Percentiles rank a stretch among this genome's conserved stretches.
These are phyloP conservation scores for Gasteruption jaculator DNA, from an alignment of 2,888 invertebrate genomes.

Conservation along the genomic window DNA sequence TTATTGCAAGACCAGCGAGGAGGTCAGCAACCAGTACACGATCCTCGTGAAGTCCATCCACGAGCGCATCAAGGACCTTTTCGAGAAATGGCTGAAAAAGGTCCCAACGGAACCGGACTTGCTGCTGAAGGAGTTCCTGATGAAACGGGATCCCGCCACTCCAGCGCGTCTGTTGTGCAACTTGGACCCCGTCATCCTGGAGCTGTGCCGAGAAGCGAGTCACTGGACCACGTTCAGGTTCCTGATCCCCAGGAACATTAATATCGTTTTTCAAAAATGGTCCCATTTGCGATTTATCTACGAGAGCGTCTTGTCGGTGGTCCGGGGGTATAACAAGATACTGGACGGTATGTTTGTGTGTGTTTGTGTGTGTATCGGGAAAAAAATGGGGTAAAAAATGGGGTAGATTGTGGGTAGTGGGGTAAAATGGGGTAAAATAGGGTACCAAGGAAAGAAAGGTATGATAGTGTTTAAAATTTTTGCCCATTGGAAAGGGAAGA, in stretches of 20 bases:
- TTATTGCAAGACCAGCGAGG: constrained; percentile 67
- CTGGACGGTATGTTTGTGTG: constrained; percentile 50
- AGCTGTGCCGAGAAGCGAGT: constrained; percentile 67
- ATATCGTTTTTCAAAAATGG: constrained; percentile 61
- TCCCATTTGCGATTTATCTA: constrained; percentile 61
- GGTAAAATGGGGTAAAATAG: too few relatives aligned
- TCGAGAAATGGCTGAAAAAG: constrained; percentile 58
- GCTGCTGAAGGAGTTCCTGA: constrained; percentile 66
- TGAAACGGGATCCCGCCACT: constrained; percentile 61
- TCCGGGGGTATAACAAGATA: constrained; percentile 74
- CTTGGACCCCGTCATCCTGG: constrained; percentile 68
- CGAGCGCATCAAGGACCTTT: constrained; percentile 55
- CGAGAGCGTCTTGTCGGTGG: constrained; percentile 68
- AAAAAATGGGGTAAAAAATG: too few relatives aligned
- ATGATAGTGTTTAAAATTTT: too few relatives aligned
- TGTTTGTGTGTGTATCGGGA: too few relatives aligned
- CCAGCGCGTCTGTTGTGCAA: constrained; percentile 67
- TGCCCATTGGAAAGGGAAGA: too few relatives aligned
- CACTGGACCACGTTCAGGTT: constrained; percentile 70
- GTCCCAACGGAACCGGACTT: constrained; percentile 59
- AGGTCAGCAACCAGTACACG: constrained; percentile 69
- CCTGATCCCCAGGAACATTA: constrained; percentile 67
- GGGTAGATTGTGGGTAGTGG: too few relatives aligned
- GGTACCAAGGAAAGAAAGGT: too few relatives aligned
- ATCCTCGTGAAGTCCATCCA: constrained; percentile 60